phyloP scores from a whole-genome alignment of 2,797 vertebrate genomes.

The Melanotaenia parkinsoni region DNA sequence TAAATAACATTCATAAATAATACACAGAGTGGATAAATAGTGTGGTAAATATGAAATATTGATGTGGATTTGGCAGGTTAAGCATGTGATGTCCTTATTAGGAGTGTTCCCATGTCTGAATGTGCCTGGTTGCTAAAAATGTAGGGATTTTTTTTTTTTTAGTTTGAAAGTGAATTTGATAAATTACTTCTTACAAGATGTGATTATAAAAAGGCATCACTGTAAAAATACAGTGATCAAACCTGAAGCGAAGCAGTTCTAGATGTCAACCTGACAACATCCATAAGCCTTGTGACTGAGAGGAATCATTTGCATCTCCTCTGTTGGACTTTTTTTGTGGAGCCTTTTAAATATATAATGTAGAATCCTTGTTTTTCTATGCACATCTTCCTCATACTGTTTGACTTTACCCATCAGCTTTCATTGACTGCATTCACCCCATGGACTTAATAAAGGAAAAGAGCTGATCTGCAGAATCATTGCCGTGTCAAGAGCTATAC shows the following conservation, averaged over 20 bases:
- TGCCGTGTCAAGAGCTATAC: background rate
- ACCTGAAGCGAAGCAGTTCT: conserved; percentile 15
- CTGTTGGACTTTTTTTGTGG: conserved; percentile 18
- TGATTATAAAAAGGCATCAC: conserved; percentile 31
- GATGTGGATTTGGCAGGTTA: conserved; percentile 60
- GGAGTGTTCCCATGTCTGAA: conserved; percentile 15
- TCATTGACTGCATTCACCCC: conserved; percentile 41
- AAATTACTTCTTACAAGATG: conserved; percentile 27
- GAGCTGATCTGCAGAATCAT: conserved; percentile 47
- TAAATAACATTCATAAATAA: conserved; percentile 75
- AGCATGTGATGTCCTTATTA: conserved; percentile 57
- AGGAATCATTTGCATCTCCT: conserved; percentile 47
- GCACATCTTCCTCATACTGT: conserved; percentile 18
- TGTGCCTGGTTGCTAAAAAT: conserved; percentile 4
- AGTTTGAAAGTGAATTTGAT: conserved; percentile 46
- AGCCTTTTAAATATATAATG: conserved; percentile 57
- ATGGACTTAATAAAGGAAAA: conserved; percentile 34
- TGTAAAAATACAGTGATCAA: conserved; percentile 45
- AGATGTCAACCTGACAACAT: conserved; percentile 29
- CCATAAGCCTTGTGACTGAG: conserved; percentile 34
- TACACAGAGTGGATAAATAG: conserved; percentile 74
- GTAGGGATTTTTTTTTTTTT: conserved; percentile 12
- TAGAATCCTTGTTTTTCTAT: conserved; percentile 41
- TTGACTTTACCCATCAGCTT: conserved; percentile 51
- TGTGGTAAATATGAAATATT: conserved; percentile 80